Evolutionary conservation across 2,888 invertebrate species (phyloP), one percentile per base, ranked within the genome.

Genomic region (Cabera pusaria): DNA sequence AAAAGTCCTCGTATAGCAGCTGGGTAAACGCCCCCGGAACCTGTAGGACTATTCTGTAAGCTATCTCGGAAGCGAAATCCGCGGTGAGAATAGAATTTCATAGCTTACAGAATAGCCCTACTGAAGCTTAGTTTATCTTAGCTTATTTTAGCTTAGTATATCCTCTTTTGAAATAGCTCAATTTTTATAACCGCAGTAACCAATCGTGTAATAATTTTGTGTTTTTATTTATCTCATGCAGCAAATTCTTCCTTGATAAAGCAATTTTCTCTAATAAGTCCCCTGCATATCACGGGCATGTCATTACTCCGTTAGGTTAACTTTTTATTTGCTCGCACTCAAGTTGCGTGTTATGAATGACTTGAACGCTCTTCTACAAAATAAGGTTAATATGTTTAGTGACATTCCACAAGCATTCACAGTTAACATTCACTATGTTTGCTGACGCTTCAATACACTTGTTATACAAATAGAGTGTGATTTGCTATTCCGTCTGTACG

Each of bases 401-500:
- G 62, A 72, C 72, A 74, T 81, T 76, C 74, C 72, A 48, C 54
- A 55, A 61, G 63, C 72, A 76, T 77, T 71, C 69, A 70, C 68
- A 77, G 70, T 70, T 80, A 80, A 79, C 71, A 66, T 72, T 73
- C 70, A 14, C 14, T 14, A 3, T 81, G 72, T 83, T 80, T 75
- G 81, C 81, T 67, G 70, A 72, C 70, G 73, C 40, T 38, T 41
- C 23, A 73, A 76, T 79, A 74, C 72, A 71, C 71, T 71, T 69
- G 74, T 72, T 76, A 64, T 59, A 71, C 75, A 84, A 85, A 84
- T 72, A 81, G 60, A 52, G 64, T 62, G 73, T 75, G 81, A 81
- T 85, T 85, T 84, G 82, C 82, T 85, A 84, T 85, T 84, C 81
- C 77, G 74, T 84, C 78, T 74, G 73, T 73, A 70, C 67, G 61